phyloP scores from a whole-genome alignment of 2,113 vertebrate species.

The Triplophysa tibetana region DNA sequence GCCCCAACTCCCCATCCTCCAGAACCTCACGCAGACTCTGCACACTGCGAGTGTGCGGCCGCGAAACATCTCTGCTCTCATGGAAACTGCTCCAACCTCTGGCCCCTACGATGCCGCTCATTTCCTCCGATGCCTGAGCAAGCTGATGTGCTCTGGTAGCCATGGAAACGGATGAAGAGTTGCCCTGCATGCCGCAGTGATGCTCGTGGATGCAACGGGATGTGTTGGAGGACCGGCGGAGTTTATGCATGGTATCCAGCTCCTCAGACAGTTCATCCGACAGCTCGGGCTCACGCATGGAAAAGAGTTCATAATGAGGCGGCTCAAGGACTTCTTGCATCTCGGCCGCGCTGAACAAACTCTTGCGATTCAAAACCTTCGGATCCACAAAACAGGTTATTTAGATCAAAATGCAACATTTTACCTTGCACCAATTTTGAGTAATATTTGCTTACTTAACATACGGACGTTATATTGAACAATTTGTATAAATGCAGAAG shows the following conservation, averaged over 20 bases:
- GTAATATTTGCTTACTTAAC: too few relatives aligned
- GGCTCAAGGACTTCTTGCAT: slow-evolving; percentile 92
- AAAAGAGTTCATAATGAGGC: slow-evolving; percentile 93
- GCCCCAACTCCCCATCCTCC: slow-evolving; percentile 75
- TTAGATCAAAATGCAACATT: neutral
- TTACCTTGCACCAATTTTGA: neutral
- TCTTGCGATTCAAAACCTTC: slow-evolving; percentile 85
- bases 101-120: neutral
- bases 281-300: slow-evolving; percentile 82
- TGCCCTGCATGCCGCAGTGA: slow-evolving; percentile 87
- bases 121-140: slow-evolving; percentile 61
- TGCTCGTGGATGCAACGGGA: slow-evolving; percentile 93
- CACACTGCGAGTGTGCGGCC: slow-evolving; percentile 47
- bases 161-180: slow-evolving; percentile 72
- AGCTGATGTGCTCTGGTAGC: slow-evolving; percentile 80
- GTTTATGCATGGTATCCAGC: slow-evolving; percentile 86
- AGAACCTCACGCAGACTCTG: slow-evolving; percentile 65
- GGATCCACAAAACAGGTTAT: neutral
- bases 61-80: neutral
- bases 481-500: too few relatives aligned
- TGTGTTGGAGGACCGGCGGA: slow-evolving; percentile 81
- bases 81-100: slow-evolving; percentile 18
- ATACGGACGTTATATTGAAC: too few relatives aligned
- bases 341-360: slow-evolving; percentile 83
- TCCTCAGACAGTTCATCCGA: slow-evolving; percentile 88